These are phyloP conservation scores for Cephus spinipes DNA, from an alignment of 2,888 invertebrate species.

Conservation along the genomic window DNA sequence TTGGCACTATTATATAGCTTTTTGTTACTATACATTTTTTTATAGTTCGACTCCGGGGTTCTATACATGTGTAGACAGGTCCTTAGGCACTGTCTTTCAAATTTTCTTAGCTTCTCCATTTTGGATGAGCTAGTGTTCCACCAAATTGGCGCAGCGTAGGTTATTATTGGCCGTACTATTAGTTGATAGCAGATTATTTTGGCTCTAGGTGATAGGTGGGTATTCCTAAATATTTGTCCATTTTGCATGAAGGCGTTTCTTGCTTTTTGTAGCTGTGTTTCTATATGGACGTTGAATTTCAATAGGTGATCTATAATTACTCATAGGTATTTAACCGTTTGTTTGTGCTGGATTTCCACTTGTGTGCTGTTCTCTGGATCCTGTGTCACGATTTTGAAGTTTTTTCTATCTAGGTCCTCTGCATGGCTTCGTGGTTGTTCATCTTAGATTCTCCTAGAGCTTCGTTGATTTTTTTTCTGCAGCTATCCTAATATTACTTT, in stretches of 20 bases:
- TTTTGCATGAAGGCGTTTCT: constrained; percentile 4
- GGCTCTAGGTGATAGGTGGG: neutral
- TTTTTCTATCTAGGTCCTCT: constrained; percentile 5
- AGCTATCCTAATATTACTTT: too few relatives aligned
- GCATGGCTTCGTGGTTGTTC: too few relatives aligned
- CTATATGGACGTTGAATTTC: constrained; percentile 3
- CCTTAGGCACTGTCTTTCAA: neutral
- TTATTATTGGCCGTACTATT: constrained; percentile 16
- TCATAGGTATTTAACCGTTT: constrained; percentile 21
- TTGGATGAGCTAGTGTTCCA: neutral
- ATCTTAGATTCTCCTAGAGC: too few relatives aligned
- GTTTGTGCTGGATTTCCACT: constrained; percentile 6
- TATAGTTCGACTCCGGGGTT: neutral
- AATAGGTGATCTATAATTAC: constrained; percentile 17
- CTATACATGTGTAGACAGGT: neutral
- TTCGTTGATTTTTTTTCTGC: too few relatives aligned
- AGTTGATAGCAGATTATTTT: constrained; percentile 22
- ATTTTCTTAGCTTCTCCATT: constrained; percentile 1
- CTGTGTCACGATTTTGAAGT: constrained; percentile 7
- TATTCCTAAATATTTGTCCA: neutral
- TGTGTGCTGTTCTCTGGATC: too few relatives aligned
- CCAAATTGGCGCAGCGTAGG: constrained; percentile 15
- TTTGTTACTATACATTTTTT: neutral
- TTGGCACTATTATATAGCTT: neutral
- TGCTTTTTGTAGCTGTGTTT: constrained; percentile 21